Percentiles rank a stretch among this genome's conserved stretches.
Evolutionary conservation across 2,888 invertebrate genomes (phyloP).

Genomic region (Dryobotodes eremita): DNA sequence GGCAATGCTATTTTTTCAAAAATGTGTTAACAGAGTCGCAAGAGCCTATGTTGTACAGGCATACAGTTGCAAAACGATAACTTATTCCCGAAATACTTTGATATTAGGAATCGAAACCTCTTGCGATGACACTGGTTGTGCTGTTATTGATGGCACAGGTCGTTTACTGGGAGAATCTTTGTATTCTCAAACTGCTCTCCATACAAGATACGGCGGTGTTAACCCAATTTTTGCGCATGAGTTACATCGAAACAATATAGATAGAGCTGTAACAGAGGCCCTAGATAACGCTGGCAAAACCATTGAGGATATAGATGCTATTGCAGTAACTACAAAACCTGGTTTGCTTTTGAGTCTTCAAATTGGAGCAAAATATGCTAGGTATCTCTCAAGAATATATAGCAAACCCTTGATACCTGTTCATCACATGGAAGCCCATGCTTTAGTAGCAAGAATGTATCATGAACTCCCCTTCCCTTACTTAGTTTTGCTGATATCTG

Average conservation of each 20-base stretch:
- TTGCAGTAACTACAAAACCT: conserved; percentile 98
- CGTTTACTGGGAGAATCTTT: conserved; percentile 95
- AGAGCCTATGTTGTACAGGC: not conserved
- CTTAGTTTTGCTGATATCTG: conserved; percentile 97
- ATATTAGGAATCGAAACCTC: conserved; percentile 99
- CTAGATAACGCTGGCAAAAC: conserved; percentile 91
- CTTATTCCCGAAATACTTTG: conserved; percentile 56
- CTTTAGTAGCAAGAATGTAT: conserved; percentile 95
- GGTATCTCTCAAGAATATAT: conserved; percentile 92
- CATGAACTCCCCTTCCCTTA: conserved; percentile 95
- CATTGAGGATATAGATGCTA: conserved; percentile 94
- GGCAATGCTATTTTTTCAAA: conserved; percentile 34
- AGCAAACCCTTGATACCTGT: conserved; percentile 97
- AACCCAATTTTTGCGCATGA: conserved; percentile 96
- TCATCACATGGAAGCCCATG: conserved; percentile 99
- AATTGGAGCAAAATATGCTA: conserved; percentile 96
- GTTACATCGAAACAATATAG: conserved; percentile 95
- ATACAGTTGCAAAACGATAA: conserved; percentile 28
- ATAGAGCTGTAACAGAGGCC: conserved; percentile 92
- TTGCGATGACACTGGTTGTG: conserved; percentile 99
- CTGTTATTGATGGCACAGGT: conserved; percentile 94
- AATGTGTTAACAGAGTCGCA: conserved; percentile 14
- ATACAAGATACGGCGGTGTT: conserved; percentile 95
- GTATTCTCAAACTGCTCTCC: conserved; percentile 94
- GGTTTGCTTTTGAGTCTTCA: conserved; percentile 94